Conservation (phyloP, 1,140 invertebrate species). For the Drosophila dunni region DNA sequence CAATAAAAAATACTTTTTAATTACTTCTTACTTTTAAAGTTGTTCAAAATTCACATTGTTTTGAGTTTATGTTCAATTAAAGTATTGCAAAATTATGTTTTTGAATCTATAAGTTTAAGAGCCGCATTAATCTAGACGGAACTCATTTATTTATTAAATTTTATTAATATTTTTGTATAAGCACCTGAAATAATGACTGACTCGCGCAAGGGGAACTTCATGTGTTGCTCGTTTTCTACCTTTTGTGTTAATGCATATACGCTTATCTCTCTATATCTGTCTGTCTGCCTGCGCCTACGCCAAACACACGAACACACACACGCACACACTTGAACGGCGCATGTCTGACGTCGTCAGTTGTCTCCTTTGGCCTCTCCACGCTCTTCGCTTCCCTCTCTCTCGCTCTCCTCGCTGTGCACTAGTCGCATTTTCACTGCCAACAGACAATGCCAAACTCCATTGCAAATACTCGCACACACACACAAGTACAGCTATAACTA, state of each 20-base stretch:
- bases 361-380: not conserved
- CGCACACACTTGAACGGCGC: slow-evolving; percentile 44
- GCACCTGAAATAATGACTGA: not conserved
- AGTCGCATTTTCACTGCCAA: slow-evolving; percentile 80
- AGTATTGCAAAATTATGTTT: too few relatives aligned
- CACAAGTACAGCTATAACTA: slow-evolving; percentile 27
- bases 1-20: too few relatives aligned
- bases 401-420: not conserved
- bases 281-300: slow-evolving; percentile 28
- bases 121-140: too few relatives aligned
- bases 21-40: too few relatives aligned
- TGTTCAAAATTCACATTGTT: too few relatives aligned
- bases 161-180: not conserved
- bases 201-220: not conserved
- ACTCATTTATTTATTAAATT: too few relatives aligned
- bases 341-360: slow-evolving; percentile 49
- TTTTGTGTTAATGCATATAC: not conserved
- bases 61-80: too few relatives aligned
- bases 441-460: slow-evolving; percentile 78
- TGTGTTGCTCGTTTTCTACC: not conserved
- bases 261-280: not conserved
- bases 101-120: too few relatives aligned
- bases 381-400: not conserved
- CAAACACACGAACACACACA: slow-evolving; percentile 13
- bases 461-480: slow-evolving; percentile 29